Conservation (phyloP, 2,113 vertebrate species). For the Grammomys dolichurus region DNA sequence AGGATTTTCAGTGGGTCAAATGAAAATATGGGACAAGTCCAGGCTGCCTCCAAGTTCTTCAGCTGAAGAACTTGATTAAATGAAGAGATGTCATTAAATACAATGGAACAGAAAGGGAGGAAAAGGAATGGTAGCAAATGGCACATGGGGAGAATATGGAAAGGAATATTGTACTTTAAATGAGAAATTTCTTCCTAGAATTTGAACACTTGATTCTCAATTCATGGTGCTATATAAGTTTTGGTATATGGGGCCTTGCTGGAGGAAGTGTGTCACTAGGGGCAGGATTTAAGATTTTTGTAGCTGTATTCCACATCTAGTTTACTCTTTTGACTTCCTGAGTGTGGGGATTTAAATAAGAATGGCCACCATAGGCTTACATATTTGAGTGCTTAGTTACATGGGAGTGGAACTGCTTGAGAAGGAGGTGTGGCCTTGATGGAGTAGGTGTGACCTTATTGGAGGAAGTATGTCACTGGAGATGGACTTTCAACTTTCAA, state of each 20-base stretch:
- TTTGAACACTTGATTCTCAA: neutral
- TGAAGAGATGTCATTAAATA: neutral
- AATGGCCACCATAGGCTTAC: neutral
- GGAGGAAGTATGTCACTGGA: neutral
- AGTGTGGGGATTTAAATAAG: neutral
- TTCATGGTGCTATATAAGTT: too few species aligned
- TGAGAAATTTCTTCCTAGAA: neutral
- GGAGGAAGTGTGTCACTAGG: neutral
- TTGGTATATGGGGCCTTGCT: neutral
- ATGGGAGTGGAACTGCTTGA: neutral
- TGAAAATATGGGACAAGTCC: neutral
- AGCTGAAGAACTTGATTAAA: neutral
- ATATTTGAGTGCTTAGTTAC: neutral
- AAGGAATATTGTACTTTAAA: neutral
- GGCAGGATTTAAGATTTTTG: neutral
- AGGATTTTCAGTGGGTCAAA: slow-evolving; percentile 3
- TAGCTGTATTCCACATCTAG: neutral
- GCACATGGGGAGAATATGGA: neutral
- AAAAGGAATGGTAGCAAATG: neutral
- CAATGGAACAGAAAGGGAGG: neutral
- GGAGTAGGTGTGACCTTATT: neutral
- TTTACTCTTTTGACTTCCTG: neutral
- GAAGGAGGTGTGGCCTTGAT: neutral
- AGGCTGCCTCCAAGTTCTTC: slow-evolving; percentile 1
- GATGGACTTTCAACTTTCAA: neutral